These are phyloP conservation scores for Polypterus senegalus DNA, from an alignment of 2,113 vertebrate genomes.

Conservation along the genomic window DNA sequence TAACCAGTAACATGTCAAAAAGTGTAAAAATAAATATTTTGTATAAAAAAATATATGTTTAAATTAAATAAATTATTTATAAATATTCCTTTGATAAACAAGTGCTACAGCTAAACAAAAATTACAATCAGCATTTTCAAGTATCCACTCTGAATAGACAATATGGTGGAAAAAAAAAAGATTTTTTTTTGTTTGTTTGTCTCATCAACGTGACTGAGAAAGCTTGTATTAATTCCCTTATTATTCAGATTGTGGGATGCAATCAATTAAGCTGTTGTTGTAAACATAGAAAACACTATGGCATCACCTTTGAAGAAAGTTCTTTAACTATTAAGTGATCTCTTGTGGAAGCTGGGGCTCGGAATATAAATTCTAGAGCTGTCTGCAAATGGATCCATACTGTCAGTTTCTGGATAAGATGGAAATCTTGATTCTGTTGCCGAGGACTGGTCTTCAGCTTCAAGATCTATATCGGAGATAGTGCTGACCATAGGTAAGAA, in stretches of 20 bases:
- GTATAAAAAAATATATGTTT: conserved; percentile 44
- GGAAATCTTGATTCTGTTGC: conserved; percentile 11
- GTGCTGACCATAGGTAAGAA: conserved; percentile 73
- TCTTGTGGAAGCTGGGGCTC: conserved; percentile 78
- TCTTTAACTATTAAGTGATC: conserved; percentile 31
- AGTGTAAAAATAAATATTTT: background rate
- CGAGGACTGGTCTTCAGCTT: conserved; percentile 19
- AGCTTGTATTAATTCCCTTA: background rate
- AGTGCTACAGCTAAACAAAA: conserved; percentile 42
- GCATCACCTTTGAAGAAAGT: background rate
- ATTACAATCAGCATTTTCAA: background rate
- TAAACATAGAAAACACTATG: background rate
- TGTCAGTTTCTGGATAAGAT: conserved; percentile 38
- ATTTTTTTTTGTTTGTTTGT: background rate
- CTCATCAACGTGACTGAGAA: background rate
- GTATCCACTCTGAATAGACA: background rate
- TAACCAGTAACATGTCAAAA: too few species aligned
- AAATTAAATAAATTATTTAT: conserved; percentile 60
- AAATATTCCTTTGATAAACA: conserved; percentile 50
- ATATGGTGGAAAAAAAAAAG: background rate
- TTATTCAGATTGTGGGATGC: background rate
- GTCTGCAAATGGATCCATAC: conserved; percentile 69
- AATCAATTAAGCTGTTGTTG: background rate
- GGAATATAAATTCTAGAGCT: conserved; percentile 56
- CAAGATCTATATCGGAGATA: conserved; percentile 28